phyloP scores from a whole-genome alignment of 1,140 invertebrate species.

The Saccostrea cuccullata region DNA sequence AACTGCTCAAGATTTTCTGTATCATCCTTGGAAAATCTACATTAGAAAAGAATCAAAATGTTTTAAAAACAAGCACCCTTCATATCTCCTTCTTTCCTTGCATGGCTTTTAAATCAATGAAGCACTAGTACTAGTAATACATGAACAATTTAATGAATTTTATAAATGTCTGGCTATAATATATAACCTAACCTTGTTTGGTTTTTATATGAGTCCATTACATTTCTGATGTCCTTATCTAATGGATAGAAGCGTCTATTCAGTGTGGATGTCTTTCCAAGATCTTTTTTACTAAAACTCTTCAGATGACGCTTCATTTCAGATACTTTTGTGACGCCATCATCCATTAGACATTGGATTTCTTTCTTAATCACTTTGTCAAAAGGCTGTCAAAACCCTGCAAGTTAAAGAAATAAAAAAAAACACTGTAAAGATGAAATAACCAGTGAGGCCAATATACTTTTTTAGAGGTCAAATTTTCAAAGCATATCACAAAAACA shows the following conservation, averaged over 20 bases:
- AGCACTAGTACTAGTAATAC: too few relatives aligned
- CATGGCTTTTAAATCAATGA: too few relatives aligned
- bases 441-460: background rate
- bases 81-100: too few relatives aligned
- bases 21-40: slow-evolving; percentile 34
- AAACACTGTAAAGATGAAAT: background rate
- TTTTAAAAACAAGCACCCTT: too few relatives aligned
- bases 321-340: slow-evolving; percentile 26
- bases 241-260: slow-evolving; percentile 36
- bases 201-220: background rate
- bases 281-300: slow-evolving; percentile 32
- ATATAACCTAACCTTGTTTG: slow-evolving; percentile 28
- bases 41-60: too few relatives aligned
- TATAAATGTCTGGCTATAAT: background rate
- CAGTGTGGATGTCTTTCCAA: background rate
- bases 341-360: slow-evolving; percentile 9
- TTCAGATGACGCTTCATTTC: slow-evolving; percentile 33
- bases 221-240: slow-evolving; percentile 39
- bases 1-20: background rate
- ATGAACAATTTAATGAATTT: too few relatives aligned
- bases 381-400: slow-evolving; percentile 22
- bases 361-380: slow-evolving; percentile 14
- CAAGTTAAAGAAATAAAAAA: slow-evolving; percentile 7
- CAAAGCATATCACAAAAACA: too few relatives aligned
- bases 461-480: too few relatives aligned